Evolutionary conservation across 2,888 invertebrate genomes (phyloP).

Genomic region (Eucera pruinosa): DNA sequence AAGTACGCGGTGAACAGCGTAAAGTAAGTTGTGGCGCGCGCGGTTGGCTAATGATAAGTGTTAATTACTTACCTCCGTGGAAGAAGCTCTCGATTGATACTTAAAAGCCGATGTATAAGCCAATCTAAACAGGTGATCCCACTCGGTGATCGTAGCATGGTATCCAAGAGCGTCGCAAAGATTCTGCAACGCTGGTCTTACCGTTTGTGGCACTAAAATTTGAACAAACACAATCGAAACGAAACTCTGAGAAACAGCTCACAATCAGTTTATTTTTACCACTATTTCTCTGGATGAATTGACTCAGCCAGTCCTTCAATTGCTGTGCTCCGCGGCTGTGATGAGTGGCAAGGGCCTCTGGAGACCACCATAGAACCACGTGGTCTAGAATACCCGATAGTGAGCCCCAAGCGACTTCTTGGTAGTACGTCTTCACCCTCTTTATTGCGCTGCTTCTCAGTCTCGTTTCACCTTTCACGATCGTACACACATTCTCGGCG

Average conservation of each 20-base stretch:
- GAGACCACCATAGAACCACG: constrained; percentile 93
- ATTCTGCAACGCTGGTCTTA: constrained; percentile 89
- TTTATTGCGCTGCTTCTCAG: constrained; percentile 87
- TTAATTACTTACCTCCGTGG: constrained; percentile 69
- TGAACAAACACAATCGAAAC: no score
- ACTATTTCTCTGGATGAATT: constrained; percentile 75
- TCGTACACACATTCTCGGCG: background rate
- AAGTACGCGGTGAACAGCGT: no score
- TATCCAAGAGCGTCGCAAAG: constrained; percentile 91
- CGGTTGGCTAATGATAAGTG: no score
- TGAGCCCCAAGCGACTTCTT: constrained; percentile 92
- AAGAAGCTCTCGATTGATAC: constrained; percentile 73
- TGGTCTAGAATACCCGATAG: constrained; percentile 93
- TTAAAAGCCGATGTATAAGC: constrained; percentile 85
- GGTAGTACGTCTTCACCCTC: constrained; percentile 89
- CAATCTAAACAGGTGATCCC: constrained; percentile 89
- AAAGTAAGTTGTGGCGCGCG: no score
- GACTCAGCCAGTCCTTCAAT: constrained; percentile 80
- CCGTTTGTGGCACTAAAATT: constrained; percentile 87
- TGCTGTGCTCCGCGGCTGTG: constrained; percentile 80
- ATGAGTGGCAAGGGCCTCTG: constrained; percentile 89
- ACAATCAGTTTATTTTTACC: constrained; percentile 68
- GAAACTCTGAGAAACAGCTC: no score
- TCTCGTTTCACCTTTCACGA: constrained; percentile 85
- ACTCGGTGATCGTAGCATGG: constrained; percentile 91